phyloP scores from a whole-genome alignment of 2,797 vertebrate species.

The Orientallactaga sibirica region DNA sequence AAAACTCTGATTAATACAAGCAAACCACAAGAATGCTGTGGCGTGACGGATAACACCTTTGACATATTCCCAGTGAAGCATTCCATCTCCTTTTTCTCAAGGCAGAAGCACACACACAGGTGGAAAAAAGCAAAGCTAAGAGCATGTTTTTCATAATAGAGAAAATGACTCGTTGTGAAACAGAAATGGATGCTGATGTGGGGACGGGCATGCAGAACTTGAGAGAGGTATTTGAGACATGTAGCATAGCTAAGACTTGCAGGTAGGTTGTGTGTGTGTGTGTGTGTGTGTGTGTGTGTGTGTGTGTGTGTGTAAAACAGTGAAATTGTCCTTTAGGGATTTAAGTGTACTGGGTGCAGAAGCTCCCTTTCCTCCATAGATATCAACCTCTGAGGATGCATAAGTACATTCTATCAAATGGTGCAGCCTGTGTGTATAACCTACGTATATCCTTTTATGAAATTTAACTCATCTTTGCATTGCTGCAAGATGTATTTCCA shows the following conservation, averaged over 20 bases:
- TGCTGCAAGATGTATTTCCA: background rate
- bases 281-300: background rate
- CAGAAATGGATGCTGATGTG: background rate
- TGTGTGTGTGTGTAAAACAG: background rate
- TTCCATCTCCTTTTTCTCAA: slow-evolving; percentile 34
- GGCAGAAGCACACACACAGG: slow-evolving; percentile 12
- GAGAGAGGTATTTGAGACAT: background rate
- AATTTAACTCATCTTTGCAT: background rate
- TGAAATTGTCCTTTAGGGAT: background rate
- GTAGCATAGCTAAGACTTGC: background rate
- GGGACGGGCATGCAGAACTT: background rate
- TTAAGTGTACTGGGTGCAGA: background rate
- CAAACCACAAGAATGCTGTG: slow-evolving; percentile 29
- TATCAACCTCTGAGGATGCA: background rate
- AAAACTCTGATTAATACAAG: slow-evolving; percentile 21
- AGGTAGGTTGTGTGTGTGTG: background rate
- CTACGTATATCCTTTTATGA: background rate
- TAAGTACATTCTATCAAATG: background rate
- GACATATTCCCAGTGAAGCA: background rate
- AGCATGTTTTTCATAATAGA: background rate
- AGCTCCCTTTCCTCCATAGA: background rate
- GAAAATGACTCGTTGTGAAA: background rate
- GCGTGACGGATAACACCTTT: background rate
- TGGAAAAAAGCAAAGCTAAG: slow-evolving; percentile 1
- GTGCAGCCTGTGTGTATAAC: background rate